Evolutionary conservation across 2,113 vertebrate species (phyloP).

Genomic region (Pontoporia blainvillei): DNA sequence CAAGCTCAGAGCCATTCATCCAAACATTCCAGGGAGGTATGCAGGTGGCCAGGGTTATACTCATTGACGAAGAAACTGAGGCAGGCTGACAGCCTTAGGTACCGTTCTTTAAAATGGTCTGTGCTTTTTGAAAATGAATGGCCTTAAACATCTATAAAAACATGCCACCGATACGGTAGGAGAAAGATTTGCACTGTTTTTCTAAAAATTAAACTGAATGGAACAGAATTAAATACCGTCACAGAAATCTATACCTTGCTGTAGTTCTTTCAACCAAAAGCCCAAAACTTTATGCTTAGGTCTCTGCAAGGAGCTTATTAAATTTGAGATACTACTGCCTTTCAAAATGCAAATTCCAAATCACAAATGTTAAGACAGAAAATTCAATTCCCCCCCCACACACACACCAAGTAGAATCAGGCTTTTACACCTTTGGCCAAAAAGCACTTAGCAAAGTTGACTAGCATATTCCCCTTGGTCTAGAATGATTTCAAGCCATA

Average conservation of each 20-base stretch:
- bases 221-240: neutral
- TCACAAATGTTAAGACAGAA: constrained; percentile 39
- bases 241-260: neutral
- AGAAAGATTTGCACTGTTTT: neutral
- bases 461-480: constrained; percentile 50
- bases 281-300: neutral
- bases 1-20: constrained; percentile 47
- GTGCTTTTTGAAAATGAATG: constrained; percentile 33
- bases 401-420: neutral
- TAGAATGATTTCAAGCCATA: constrained; percentile 4
- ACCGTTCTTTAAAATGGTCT: neutral
- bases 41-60: constrained; percentile 38
- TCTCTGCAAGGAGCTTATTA: neutral
- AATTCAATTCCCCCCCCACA: neutral
- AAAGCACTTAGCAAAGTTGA: constrained; percentile 55
- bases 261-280: neutral
- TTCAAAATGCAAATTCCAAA: constrained; percentile 30
- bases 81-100: constrained; percentile 41
- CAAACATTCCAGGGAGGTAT: constrained; percentile 25
- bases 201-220: constrained; percentile 27
- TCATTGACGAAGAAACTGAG: constrained; percentile 65
- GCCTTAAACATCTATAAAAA: neutral
- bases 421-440: constrained; percentile 62
- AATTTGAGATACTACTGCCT: neutral
- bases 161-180: neutral